Base-by-base conservation (phyloP, 2,797 vertebrate species). In the Bradypodion ventrale region DNA sequence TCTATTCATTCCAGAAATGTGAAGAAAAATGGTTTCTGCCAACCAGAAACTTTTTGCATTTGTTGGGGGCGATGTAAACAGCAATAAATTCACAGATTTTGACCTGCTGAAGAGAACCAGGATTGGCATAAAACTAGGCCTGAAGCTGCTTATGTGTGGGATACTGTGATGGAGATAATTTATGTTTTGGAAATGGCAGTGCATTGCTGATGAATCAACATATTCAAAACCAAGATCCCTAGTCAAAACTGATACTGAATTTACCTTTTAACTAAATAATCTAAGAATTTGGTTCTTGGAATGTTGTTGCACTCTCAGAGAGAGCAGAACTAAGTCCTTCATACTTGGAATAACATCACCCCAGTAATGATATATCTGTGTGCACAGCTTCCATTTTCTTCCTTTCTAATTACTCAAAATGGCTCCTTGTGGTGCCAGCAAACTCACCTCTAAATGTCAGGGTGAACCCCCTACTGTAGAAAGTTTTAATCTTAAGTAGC, bases 1-100 rank as follows among this genome's bases (percentile, higher is more conserved):
- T 35, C 27, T 15, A 32, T 37, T 8, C 65, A 2, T 2, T 1
- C 8, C 0, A 0, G 25, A 68, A 79, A 37, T 0, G 0, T 4
- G 75, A 69, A 79, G 79, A 62, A 81, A 81, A 70, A 84, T 70
- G 23, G 1, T 72, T 23, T 78, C 40, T 72, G 75, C 72, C 66
- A 78, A 59, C 21, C 40, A 72, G n/a, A 46, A 72, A 63, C 21
- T n/a, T 60, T 76, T 35, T 69, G 56, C 42, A 78, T 56, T 84
- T 78, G 56, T 60, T 62, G 40, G 52, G 49, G 69, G 42, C 40
- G 29, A 78, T 25, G 46, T 32, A 37, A 84, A 77, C n/a, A 37
- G 32, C 27, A 49, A 69, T 35, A 84, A 35, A 84, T 63, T 66
- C 63, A 12, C 10, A 59, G 37, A 21, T 84, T 62, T 84, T 69